phyloP scores from a whole-genome alignment of 1,140 invertebrate species.

The Hermatobates lingyangjiaoensis region DNA sequence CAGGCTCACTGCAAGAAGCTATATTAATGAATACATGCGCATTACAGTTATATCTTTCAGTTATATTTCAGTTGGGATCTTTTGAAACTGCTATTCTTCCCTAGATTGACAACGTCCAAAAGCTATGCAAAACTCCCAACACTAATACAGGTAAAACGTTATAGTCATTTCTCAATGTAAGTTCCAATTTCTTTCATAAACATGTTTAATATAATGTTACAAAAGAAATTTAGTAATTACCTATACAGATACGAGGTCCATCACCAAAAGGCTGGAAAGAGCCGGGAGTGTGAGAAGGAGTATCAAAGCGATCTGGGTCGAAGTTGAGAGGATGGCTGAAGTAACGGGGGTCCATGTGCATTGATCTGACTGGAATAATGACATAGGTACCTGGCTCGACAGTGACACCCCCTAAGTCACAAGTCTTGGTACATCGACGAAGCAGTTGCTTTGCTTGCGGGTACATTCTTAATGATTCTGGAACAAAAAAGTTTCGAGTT shows the following conservation, averaged over 20 bases:
- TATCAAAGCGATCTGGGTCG: not conserved
- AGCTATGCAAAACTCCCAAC: no score
- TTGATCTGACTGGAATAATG: not conserved
- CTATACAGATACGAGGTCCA: not conserved
- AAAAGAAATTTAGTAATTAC: not conserved
- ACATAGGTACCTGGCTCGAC: not conserved
- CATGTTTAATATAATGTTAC: no score
- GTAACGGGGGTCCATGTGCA: not conserved
- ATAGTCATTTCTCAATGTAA: no score
- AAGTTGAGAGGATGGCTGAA: not conserved
- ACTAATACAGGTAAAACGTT: no score
- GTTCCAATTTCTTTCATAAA: no score
- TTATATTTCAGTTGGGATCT: no score
- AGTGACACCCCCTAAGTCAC: not conserved
- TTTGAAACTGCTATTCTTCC: no score
- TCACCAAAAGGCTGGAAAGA: not conserved
- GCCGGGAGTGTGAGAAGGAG: not conserved
- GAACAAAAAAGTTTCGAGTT: constrained; percentile 17
- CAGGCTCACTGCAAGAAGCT: no score
- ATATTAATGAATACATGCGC: no score
- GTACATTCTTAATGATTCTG: constrained; percentile 24
- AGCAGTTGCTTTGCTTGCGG: constrained; percentile 19
- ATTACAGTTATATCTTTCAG: no score
- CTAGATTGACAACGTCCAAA: no score
- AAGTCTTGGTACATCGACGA: constrained; percentile 20